phyloP scores from a whole-genome alignment of 2,113 vertebrate genomes.

The Syrmaticus mikado region DNA sequence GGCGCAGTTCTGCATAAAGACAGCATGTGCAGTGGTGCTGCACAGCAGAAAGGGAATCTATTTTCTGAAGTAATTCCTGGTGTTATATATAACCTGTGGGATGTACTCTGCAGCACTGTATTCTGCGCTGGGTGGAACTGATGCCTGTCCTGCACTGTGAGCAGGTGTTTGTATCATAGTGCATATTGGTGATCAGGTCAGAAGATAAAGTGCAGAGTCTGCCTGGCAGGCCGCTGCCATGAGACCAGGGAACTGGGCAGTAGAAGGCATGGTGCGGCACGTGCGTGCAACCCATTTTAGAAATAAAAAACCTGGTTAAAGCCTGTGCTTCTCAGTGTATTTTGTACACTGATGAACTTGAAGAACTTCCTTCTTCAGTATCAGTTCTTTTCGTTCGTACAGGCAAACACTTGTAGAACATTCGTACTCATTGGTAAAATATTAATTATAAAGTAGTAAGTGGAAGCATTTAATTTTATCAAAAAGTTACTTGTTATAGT shows the following conservation, averaged over 20 bases:
- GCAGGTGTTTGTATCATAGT: neutral
- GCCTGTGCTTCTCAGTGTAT: neutral
- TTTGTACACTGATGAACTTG: fast-evolving
- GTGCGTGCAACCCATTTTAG: neutral
- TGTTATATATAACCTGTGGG: neutral
- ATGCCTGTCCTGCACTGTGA: neutral
- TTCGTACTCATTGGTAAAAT: neutral
- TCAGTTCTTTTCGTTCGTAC: neutral
- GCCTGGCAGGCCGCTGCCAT: too few species aligned
- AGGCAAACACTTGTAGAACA: neutral
- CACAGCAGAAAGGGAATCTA: neutral
- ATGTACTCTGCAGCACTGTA: neutral
- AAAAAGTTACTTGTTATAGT: neutral
- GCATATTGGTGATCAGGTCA: neutral
- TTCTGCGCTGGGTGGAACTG: neutral
- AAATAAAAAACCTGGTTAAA: neutral
- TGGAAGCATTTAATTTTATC: neutral
- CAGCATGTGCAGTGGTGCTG: neutral
- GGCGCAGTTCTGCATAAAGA: neutral
- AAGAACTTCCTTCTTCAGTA: neutral
- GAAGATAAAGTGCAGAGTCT: neutral
- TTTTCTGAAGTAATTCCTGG: neutral
- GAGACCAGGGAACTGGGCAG: neutral
- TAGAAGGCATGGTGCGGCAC: neutral
- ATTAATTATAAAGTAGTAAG: neutral